Percentiles rank a stretch among this genome's conserved stretches.
Evolutionary conservation across 92 coral and sea anemone genomes (phyloP).

Genomic region (Siderastrea siderea): DNA sequence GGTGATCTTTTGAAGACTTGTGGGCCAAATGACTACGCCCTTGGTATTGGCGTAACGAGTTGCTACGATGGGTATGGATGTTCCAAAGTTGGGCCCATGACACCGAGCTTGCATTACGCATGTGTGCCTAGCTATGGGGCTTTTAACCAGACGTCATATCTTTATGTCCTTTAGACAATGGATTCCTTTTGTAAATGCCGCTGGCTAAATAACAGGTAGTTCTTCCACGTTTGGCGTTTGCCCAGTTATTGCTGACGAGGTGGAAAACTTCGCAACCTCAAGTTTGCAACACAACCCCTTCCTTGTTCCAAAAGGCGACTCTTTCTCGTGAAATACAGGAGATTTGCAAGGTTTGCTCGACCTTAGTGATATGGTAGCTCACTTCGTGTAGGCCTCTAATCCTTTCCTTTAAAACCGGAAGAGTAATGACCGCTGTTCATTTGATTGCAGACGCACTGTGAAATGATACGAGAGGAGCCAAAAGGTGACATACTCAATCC

Average conservation of each 20-base stretch:
- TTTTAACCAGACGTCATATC: slow-evolving; percentile 85
- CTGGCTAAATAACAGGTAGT: neutral
- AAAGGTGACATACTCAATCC: slow-evolving; percentile 84
- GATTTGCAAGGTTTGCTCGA: neutral
- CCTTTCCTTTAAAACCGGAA: neutral
- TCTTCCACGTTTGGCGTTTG: slow-evolving; percentile 35
- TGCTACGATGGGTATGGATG: slow-evolving; percentile 93
- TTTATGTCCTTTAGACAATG: slow-evolving; percentile 70
- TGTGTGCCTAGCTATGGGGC: slow-evolving; percentile 85
- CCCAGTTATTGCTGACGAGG: slow-evolving; percentile 93
- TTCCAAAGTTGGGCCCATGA: slow-evolving; percentile 85
- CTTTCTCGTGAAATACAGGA: neutral
- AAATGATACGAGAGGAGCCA: slow-evolving; percentile 78
- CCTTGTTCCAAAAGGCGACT: neutral
- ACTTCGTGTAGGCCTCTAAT: neutral
- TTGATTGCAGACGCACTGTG: slow-evolving; percentile 88
- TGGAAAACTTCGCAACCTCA: slow-evolving; percentile 21
- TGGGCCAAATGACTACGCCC: slow-evolving; percentile 91
- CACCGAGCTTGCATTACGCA: slow-evolving; percentile 86
- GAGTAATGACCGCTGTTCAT: slow-evolving; percentile 50
- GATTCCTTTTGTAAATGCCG: neutral
- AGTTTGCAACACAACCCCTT: too few species aligned
- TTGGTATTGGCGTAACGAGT: slow-evolving; percentile 90
- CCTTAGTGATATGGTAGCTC: neutral
- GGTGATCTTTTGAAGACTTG: slow-evolving; percentile 88